Percentiles rank a stretch among this genome's conserved stretches.
These are phyloP conservation scores for Coreoperca whiteheadi DNA, from an alignment of 2,113 vertebrate genomes.

Conservation along the genomic window DNA sequence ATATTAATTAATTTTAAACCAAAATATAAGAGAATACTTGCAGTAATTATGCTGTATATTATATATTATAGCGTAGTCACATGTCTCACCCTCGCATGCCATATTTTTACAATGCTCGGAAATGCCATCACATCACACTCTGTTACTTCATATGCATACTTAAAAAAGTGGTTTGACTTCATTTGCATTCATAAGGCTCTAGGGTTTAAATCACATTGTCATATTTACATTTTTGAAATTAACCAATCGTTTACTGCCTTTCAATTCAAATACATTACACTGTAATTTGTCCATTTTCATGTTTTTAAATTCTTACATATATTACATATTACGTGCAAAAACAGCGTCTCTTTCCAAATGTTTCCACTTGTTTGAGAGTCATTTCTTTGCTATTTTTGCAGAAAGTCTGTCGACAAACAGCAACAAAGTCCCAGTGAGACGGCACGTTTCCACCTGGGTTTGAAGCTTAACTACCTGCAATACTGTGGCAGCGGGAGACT, in stretches of 20 bases:
- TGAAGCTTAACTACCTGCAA: slow-evolving; percentile 23
- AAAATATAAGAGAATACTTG: too few relatives aligned
- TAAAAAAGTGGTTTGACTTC: background rate
- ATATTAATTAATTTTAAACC: too few relatives aligned
- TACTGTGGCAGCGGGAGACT: slow-evolving; percentile 17
- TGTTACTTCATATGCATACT: background rate
- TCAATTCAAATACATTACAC: background rate
- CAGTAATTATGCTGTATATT: too few relatives aligned
- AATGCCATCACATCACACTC: background rate
- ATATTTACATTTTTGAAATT: background rate
- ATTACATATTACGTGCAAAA: background rate
- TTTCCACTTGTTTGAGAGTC: background rate
- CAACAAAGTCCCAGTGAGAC: background rate
- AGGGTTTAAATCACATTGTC: background rate
- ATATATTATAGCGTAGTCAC: too few relatives aligned
- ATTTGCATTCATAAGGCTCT: background rate
- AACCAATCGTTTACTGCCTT: background rate
- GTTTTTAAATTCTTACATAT: background rate
- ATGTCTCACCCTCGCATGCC: background rate
- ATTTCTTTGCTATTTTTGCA: background rate
- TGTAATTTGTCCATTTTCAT: background rate
- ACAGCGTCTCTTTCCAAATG: background rate
- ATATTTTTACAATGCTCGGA: too few relatives aligned
- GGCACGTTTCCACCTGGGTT: background rate
- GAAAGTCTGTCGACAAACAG: background rate